These are phyloP conservation scores for Sebastiscus tertius DNA, from an alignment of 2,797 vertebrate species.

Conservation along the genomic window DNA sequence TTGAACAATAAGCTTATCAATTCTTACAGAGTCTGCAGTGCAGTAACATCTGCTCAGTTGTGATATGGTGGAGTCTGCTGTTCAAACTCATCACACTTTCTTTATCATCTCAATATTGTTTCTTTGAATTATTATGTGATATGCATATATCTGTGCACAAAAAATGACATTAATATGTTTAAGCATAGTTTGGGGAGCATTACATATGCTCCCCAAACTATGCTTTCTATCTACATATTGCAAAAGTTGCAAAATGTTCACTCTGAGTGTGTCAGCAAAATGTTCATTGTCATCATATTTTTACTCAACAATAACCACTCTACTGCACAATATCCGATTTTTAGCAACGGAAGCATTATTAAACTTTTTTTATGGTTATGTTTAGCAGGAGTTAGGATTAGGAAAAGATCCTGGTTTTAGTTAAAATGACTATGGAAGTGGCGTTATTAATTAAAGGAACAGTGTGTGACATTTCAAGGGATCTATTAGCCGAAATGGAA, in stretches of 20 bases:
- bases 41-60: constrained; percentile 17
- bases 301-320: no score
- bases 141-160: background rate
- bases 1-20: background rate
- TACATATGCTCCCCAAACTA: background rate
- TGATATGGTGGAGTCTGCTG: background rate
- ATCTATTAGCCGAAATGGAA: rapidly evolving
- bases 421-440: no score
- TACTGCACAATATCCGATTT: no score
- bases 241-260: background rate
- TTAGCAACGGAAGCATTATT: background rate
- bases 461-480: no score
- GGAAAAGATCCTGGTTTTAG: no score
- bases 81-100: constrained; percentile 7
- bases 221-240: background rate
- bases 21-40: constrained; percentile 7
- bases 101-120: background rate
- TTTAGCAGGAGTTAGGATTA: no score
- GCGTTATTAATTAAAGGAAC: no score
- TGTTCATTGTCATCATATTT: background rate
- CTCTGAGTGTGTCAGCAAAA: background rate
- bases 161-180: background rate
- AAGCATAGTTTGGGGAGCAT: background rate
- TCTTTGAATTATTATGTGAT: background rate
- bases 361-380: no score